Evolutionary conservation across 1,140 invertebrate species (phyloP), one percentile per base, ranked within the genome.

Genomic region (Drosophila carrolli): DNA sequence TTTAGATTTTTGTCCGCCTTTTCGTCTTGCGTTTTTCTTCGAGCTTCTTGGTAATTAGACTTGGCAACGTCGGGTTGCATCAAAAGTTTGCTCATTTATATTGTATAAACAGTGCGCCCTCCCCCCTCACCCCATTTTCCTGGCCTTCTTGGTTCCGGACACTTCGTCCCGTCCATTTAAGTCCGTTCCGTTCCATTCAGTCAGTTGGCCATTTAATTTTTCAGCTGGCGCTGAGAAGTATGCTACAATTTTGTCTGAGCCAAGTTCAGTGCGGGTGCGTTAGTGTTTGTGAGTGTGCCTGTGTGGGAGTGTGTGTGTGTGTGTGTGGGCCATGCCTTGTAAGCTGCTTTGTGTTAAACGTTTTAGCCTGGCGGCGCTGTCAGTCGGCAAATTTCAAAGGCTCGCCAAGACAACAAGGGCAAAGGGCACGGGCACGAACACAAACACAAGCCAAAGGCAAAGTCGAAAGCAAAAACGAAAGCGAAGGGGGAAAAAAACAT

Each of bases 11-110:
- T 16, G 11, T 16, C 32, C 5, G 35, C 16, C 16, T 16, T 16
- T 16, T 16, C 16, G 16, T 16, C 16, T 16, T 16, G 16, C 6
- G 8, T 32, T 23, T 27, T 27, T 8, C 29, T 23, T 13, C 16
- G 13, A 37, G 35, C 44, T 68, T 51, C 63, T 76, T 50, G 74
- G 50, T 77, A 77, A 77, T 77, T 77, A 77, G 73, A 76, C 50
- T 73, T 66, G 72, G 40, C 65, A 44, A 23, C 40, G 48, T 43
- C 46, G 53, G 71, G 61, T 58, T 75, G 78, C 57, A 67, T 56
- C 37, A 53, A 67, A 88, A 86, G 71, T 88, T 83, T 86, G 50
- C 83, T 88, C 82, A 86, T 86, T 88, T 86, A 86, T 86, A 83
- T 86, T 86, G 79, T 75, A 86, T 86, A 86, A 86, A 86, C 83